Evolutionary conservation across 2,113 vertebrate genomes (phyloP), one percentile per base, ranked within the genome.

Genomic region (Oncorhynchus nerka): DNA sequence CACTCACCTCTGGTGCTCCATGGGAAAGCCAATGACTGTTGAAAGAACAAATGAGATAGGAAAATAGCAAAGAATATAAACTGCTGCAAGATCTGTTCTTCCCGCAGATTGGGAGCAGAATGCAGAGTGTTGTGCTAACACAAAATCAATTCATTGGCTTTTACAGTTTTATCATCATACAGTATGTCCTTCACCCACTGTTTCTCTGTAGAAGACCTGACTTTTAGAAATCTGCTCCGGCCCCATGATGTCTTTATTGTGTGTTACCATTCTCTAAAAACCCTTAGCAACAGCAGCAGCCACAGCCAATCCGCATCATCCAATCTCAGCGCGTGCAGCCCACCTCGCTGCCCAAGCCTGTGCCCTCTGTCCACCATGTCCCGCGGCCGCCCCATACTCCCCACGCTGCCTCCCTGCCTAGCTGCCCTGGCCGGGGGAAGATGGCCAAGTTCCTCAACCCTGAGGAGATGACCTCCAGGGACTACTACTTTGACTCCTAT

Each of bases 401-500:
- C 9, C 93, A 93, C 4, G 89, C 90, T 1, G 93, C 95, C 71
- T 89, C 89, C 78, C 94, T 97, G 65, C 89, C 96, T 30, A 96
- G 92, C 89, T 97, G 95, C 77, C 94, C 97, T 0, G 97, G 97
- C 0, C 90, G 96, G 79, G 97, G 97, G 30, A 98, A 97, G 92
- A 95, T 98, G 95, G 92, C 95, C 87, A 98, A 97, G 86, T 91
- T 97, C 74, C 94, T 98, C 62, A 97, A 92, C 88, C 97, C 97
- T 0, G 97, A 99, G 79, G 98, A 99, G 87, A 99, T 99, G 98
- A 99, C 98, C 39, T 99, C 98, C 0, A 92, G 95, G 57, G 98
- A 99, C 90, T 99, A 99, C 85, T 99, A 99, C 88, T 99, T 99
- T 77, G 98, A 99, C 91, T 99, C 98, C 3, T 99, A 99, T 0